phyloP scores from a whole-genome alignment of 2,113 vertebrate species.

The Arothron firmamentum region DNA sequence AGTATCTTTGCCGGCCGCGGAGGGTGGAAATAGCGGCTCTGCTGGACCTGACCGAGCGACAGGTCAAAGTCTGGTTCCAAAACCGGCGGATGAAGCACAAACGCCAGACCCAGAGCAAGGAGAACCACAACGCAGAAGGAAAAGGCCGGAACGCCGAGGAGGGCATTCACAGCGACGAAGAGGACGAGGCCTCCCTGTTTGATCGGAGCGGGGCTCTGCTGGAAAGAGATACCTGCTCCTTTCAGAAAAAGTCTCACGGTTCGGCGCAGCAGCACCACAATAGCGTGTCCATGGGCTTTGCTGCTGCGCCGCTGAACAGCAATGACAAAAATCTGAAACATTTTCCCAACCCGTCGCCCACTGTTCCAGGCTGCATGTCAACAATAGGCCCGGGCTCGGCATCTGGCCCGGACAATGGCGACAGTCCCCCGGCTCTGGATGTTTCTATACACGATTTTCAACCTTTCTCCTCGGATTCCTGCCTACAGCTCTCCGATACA shows the following conservation, averaged over 20 bases:
- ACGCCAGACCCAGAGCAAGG: slow-evolving; percentile 95
- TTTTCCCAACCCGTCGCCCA: slow-evolving; percentile 97
- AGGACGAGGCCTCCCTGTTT: slow-evolving; percentile 86
- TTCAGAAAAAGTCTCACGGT: slow-evolving; percentile 87
- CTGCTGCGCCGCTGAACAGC: slow-evolving; percentile 90
- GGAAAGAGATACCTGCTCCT: slow-evolving; percentile 93
- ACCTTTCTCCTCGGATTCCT: slow-evolving; percentile 96
- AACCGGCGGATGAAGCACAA: slow-evolving; percentile 99
- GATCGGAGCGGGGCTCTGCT: slow-evolving; percentile 91
- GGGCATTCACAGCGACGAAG: slow-evolving; percentile 89
- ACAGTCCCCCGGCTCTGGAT: slow-evolving; percentile 91
- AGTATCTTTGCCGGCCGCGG: slow-evolving; percentile 96
- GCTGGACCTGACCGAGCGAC: slow-evolving; percentile 94
- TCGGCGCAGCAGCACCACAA: slow-evolving; percentile 88
- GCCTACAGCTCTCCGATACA: slow-evolving; percentile 93
- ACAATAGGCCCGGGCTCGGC: slow-evolving; percentile 96
- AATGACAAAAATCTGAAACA: slow-evolving; percentile 99
- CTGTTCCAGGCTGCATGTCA: slow-evolving; percentile 94
- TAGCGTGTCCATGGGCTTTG: slow-evolving; percentile 86
- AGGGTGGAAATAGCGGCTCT: slow-evolving; percentile 96
- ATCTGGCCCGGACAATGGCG: slow-evolving; percentile 95
- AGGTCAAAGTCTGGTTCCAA: slow-evolving; percentile 99
- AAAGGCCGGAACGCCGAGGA: slow-evolving; percentile 83
- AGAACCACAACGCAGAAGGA: slow-evolving; percentile 89
- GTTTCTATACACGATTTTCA: slow-evolving; percentile 96